Conservation (phyloP, 2,113 vertebrate genomes). For the Rousettus leschenaultii region DNA sequence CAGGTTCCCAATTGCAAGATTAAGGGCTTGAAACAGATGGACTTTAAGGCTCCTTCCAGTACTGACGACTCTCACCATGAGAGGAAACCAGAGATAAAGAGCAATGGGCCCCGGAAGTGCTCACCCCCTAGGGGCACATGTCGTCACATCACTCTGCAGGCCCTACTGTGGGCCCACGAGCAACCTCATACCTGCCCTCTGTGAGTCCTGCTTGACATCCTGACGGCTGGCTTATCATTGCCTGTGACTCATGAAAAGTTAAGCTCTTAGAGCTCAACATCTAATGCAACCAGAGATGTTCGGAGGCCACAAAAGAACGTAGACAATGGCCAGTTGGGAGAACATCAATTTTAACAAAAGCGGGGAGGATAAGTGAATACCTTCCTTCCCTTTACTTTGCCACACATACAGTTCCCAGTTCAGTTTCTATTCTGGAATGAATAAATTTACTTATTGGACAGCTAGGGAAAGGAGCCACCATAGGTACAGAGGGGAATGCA, state of each 20-base stretch:
- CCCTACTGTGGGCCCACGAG: accelerated
- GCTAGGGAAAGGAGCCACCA: not conserved
- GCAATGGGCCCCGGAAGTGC: accelerated
- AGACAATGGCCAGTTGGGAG: not conserved
- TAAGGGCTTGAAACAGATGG: not conserved
- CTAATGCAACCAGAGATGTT: not conserved
- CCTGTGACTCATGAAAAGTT: not conserved
- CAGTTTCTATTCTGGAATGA: not conserved
- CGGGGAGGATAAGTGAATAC: not conserved
- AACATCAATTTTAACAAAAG: not conserved
- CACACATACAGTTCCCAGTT: not conserved
- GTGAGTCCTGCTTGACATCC: not conserved
- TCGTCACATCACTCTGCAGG: not conserved
- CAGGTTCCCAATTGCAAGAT: not conserved
- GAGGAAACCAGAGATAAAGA: not conserved
- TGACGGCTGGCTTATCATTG: accelerated
- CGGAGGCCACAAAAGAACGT: not conserved
- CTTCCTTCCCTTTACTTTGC: not conserved
- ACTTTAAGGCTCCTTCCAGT: not conserved
- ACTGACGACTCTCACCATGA: not conserved
- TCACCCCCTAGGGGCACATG: accelerated
- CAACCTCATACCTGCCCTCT: not conserved
- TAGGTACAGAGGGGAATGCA: accelerated
- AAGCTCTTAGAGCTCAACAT: not conserved
- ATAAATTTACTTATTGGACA: not conserved